A percentile compares a stretch with the other conserved stretches of the same genome.
Conservation (phyloP, 2,113 vertebrate species). For the Pionites leucogaster region DNA sequence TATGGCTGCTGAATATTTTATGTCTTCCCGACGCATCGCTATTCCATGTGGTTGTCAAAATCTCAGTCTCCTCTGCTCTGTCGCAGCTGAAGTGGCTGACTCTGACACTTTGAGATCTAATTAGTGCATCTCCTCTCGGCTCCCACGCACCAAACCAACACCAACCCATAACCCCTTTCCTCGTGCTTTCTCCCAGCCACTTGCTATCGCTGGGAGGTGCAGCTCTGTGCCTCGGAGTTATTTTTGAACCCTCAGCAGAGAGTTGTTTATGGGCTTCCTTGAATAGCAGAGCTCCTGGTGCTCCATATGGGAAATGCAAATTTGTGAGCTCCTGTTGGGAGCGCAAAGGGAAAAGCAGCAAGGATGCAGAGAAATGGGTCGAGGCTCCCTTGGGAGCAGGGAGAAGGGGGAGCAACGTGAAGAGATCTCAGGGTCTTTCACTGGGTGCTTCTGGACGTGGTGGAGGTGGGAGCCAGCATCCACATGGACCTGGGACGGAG, state of each 20-base stretch:
- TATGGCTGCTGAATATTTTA: background rate
- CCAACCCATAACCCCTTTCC: background rate
- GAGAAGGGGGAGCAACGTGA: background rate
- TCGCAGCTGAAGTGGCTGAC: background rate
- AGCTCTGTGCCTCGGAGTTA: background rate
- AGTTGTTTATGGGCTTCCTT: background rate
- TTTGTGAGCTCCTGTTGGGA: background rate
- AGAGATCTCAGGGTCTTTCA: fast-evolving
- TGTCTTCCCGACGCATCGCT: background rate
- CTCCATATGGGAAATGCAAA: constrained; percentile 17
- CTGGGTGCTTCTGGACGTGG: fast-evolving
- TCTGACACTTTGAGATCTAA: background rate
- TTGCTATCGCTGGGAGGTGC: background rate
- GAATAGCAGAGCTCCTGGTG: background rate
- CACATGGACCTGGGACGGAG: fast-evolving
- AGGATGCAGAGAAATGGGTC: background rate
- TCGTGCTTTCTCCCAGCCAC: background rate
- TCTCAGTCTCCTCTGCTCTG: background rate
- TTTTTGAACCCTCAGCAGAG: background rate
- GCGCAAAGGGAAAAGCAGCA: background rate
- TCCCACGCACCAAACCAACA: background rate
- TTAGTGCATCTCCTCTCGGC: background rate
- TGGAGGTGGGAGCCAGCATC: background rate
- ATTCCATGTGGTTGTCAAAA: background rate
- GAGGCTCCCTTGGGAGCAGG: background rate